Conservation (phyloP, 1,140 invertebrate species). For the Potamilus streckersoni region DNA sequence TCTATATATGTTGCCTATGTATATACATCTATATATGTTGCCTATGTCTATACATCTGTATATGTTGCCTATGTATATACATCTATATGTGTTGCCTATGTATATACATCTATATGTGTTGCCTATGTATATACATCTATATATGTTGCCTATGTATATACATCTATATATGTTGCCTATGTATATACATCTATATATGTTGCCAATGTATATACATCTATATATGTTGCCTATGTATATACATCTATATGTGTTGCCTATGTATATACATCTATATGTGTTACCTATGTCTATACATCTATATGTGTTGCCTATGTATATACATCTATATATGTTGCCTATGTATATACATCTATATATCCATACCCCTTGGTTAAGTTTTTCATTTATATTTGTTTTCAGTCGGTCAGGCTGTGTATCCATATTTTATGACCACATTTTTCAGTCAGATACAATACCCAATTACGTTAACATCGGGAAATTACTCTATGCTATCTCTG, state of each 20-base stretch:
- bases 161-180: slow-evolving; percentile 1
- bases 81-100: no score
- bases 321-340: not conserved
- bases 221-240: not conserved
- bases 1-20: not conserved
- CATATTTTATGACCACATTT: no score
- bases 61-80: not conserved
- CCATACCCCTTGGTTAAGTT: not conserved
- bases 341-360: not conserved
- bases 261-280: not conserved
- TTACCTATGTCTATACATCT: no score
- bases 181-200: not conserved
- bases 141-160: not conserved
- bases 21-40: not conserved
- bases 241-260: slow-evolving; percentile 5
- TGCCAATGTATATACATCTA: not conserved
- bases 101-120: slow-evolving; percentile 1
- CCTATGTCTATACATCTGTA: not conserved
- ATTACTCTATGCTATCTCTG: no score
- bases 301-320: no score
- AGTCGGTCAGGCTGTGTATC: not conserved
- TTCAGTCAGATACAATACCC: no score
- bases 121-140: not conserved
- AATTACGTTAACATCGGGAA: no score
- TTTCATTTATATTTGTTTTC: slow-evolving; percentile 2